Evolutionary conservation across 2,888 invertebrate species (phyloP), one percentile per base, ranked within the genome.

Genomic region (Aquatica leii): DNA sequence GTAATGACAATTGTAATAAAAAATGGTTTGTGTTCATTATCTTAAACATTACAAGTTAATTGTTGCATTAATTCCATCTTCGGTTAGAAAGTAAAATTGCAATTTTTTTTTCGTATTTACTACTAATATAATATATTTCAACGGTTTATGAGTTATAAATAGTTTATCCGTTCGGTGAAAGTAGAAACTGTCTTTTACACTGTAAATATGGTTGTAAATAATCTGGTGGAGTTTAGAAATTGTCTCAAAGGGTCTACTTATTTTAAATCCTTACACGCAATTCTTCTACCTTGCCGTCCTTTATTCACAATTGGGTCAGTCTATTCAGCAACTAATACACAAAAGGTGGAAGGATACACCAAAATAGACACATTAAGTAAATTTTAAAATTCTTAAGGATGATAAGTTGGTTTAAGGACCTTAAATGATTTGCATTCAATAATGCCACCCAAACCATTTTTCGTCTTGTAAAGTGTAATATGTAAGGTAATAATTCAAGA

Each of bases 171-270:
- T 50, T 60, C 35, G 50, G 40, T 41, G 40, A 54, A 56, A 62
- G 60, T 60, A 57, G 52, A 64, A 64, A 60, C 60, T 21, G 52
- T 57, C 53, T 59, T 37, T 48, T 56, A 50, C 40, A 59, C 59
- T 64, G 64, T 64, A 37, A 55, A 62, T 53, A 68, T 68, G 66
- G 69, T 65, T 63, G 67, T 69, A 69, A 69, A 69, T 69, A 69
- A 69, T 67, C 67, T 59, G 61, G 15, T 50, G 41, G 53, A 53
- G 55, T 66, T 69, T 69, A 67, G 69, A 69, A 69, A 69, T 67
- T 67, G 63, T 66, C 65, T 67, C 65, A 69, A 69, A 69, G 69
- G 69, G 65, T 65, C 50, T 53, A 59, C 62, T 65, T 62, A 69
- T 62, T 67, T 56, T 56, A 59, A 65, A 64, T 68, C 59, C 60